Percentiles rank a stretch among this genome's conserved stretches.
These are phyloP conservation scores for Merluccius polli DNA, from an alignment of 2,797 vertebrate genomes.

Conservation along the genomic window DNA sequence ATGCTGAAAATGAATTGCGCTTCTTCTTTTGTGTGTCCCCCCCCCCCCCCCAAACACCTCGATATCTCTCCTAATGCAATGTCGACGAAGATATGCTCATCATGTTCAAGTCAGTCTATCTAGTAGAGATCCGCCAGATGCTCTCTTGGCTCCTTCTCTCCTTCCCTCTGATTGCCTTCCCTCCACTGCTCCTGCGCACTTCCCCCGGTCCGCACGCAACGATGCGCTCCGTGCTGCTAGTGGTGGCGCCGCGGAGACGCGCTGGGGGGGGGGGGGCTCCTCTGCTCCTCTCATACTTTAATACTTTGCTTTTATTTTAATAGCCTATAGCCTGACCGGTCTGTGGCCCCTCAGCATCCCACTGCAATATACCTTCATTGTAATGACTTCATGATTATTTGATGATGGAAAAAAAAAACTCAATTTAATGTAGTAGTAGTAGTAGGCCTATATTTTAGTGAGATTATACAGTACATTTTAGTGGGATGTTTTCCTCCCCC, in stretches of 20 bases:
- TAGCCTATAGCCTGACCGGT: slow-evolving; percentile 30
- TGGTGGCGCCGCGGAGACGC: slow-evolving; percentile 63
- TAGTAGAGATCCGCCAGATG: slow-evolving; percentile 51
- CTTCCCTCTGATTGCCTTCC: slow-evolving; percentile 36
- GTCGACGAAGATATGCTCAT: slow-evolving; percentile 45
- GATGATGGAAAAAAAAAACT: background rate
- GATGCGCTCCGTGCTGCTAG: slow-evolving; percentile 69
- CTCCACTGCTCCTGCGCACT: slow-evolving; percentile 73
- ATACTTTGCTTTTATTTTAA: slow-evolving; percentile 36
- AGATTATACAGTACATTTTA: too few species aligned
- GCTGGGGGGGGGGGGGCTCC: slow-evolving; percentile 54
- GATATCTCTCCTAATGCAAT: slow-evolving; percentile 41
- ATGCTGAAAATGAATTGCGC: slow-evolving; percentile 30
- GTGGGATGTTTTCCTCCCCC: too few species aligned
- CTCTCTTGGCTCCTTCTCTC: slow-evolving; percentile 38
- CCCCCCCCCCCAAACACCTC: too few species aligned
- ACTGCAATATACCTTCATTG: too few species aligned
- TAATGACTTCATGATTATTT: background rate
- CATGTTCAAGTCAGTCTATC: slow-evolving; percentile 43
- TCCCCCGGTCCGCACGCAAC: slow-evolving; percentile 52
- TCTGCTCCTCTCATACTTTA: too few species aligned
- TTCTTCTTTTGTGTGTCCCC: slow-evolving; percentile 15
- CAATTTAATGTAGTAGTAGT: background rate
- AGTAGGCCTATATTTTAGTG: background rate
- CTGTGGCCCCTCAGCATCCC: background rate